Evolutionary conservation across 2,797 vertebrate genomes (phyloP), one percentile per base, ranked within the genome.

Genomic region (Myotis vivesi): DNA sequence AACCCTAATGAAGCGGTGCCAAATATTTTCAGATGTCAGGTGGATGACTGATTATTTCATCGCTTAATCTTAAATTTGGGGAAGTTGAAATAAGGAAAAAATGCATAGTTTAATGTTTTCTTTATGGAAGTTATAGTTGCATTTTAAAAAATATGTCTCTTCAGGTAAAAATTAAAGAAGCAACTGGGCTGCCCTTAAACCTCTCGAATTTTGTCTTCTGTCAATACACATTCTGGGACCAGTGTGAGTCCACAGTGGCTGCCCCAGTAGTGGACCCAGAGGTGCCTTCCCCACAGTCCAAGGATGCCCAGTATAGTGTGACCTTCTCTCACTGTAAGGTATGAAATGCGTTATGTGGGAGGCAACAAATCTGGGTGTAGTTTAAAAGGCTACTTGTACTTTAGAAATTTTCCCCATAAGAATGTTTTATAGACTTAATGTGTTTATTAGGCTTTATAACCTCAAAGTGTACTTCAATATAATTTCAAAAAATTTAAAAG

Each of bases 151-250:
- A 81, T 64, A 38, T 82, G 38, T 97, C 87, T 97, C 62, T 95
- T 86, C 97, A 99, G 99, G 99, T 99, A 36, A 99, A 99, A 98
- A 99, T 99, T 97, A 99, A 99, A 98, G 99, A 99, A 97, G 99
- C 99, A 30, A 99, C 99, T 0, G 99, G 99, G 41, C 98, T 99
- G 71, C 99, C 99, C 7, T 98, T 99, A 95, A 99, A 99, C 97
- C 98, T 99, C 79, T 99, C 99, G 57, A 99, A 99, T 98, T 99
- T 99, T 55, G 99, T 99, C 69, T 99, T 99, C 98, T 99, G 99
- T 98, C 99, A 99, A 97, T 99, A 99, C 94, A 99, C 98, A 0
- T 99, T 99, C 98, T 99, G 99, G 99, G 99, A 99, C 97, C 99
- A 99, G 33, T 98, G 98, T 0, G 98, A 99, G 86, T 99, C 99